Evolutionary conservation across 2,113 vertebrate species (phyloP), one percentile per base, ranked within the genome.

Genomic region (Lophius piscatorius): DNA sequence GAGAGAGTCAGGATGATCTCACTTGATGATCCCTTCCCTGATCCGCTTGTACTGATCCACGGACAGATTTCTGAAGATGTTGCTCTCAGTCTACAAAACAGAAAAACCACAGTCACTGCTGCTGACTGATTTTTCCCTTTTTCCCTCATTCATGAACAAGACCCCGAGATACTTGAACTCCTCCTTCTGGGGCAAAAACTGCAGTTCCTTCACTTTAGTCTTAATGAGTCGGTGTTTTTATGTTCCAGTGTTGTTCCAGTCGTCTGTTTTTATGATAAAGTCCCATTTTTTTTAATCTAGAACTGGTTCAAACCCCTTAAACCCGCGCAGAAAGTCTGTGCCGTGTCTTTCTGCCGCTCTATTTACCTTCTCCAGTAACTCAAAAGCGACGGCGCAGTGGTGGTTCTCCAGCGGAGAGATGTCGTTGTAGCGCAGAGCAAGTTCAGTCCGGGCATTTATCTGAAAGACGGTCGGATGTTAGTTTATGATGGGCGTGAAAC

Each of bases 391-490:
- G 6, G 92, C 91, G 33, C 91, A 92, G 84, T 93, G 92, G 57
- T 93, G 92, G 65, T 93, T 93, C 76, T 93, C 92, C 74, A 92
- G 65, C 0, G 92, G 92, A 16, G 92, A 93, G 78, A 93, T 92
- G 87, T 93, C 92, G 11, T 93, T 93, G 70, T 93, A 93, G 18
- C 92, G 86, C 22, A 93, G 65, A 16, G 92, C 92, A 0, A 93
- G 90, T 63, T 92, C 91, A 9, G 91, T 92, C 33, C 85, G 86
- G 14, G 91, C 92, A 20, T 93, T 93, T 40, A 93, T 92, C 91
- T 93, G 71, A 73, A 79, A 70, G 10, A 35, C 3, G 7, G 11
- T n/a, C 9, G 24, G 14, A 38, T n/a, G 21, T 39, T 1, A 12
- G n/a, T n/a, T 23, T 38, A n/a, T n/a, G n/a, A n/a, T n/a, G n/a